These are phyloP conservation scores for Philaenus spumarius DNA, from an alignment of 1,140 invertebrate species.

Conservation along the genomic window DNA sequence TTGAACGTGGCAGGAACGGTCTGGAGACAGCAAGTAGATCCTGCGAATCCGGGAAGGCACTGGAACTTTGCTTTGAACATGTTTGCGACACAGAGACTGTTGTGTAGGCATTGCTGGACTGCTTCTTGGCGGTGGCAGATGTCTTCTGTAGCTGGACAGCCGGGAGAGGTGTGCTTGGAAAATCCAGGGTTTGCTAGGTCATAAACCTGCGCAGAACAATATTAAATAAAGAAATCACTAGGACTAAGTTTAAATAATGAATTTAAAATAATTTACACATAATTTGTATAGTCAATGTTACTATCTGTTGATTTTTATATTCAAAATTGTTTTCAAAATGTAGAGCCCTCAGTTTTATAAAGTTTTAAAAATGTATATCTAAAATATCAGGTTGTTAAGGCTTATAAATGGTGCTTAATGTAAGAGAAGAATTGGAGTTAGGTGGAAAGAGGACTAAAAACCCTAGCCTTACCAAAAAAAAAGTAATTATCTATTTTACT, in stretches of 20 bases:
- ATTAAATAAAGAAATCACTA: not conserved
- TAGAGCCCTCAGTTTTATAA: too few relatives aligned
- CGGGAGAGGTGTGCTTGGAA: slow-evolving; percentile 72
- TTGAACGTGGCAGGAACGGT: slow-evolving; percentile 88
- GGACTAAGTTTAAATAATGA: not conserved
- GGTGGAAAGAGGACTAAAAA: too few relatives aligned
- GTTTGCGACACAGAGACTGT: slow-evolving; percentile 86
- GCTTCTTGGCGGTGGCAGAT: slow-evolving; percentile 74
- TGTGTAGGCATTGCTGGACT: slow-evolving; percentile 77
- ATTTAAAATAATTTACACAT: not conserved
- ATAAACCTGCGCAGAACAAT: slow-evolving; percentile 53
- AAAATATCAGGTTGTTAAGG: too few relatives aligned
- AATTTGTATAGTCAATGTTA: not conserved
- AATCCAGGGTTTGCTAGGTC: slow-evolving; percentile 84
- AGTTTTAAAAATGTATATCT: too few relatives aligned
- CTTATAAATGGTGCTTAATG: too few relatives aligned
- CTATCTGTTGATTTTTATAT: not conserved
- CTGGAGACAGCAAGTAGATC: slow-evolving; percentile 72
- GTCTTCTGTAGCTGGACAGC: slow-evolving; percentile 86
- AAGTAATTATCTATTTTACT: too few relatives aligned
- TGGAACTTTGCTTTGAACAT: slow-evolving; percentile 82
- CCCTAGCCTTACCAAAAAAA: too few relatives aligned
- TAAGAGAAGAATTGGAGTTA: too few relatives aligned
- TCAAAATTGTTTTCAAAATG: not conserved
- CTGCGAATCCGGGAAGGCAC: slow-evolving; percentile 88